Conservation (phyloP, 2,113 vertebrate species). For the Alouatta palliata region DNA sequence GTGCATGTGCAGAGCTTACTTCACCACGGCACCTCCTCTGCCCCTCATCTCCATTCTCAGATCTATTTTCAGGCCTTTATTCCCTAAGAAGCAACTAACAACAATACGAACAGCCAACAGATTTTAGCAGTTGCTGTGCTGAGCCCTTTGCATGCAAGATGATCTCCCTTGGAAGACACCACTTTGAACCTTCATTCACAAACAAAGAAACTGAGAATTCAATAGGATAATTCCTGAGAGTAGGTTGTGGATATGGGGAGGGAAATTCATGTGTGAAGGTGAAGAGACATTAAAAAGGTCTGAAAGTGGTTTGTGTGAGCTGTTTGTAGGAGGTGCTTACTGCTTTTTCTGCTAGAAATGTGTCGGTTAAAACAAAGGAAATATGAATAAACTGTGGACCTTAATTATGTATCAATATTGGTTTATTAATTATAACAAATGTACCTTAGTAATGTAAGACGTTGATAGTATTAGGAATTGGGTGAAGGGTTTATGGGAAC, state of each 20-base stretch:
- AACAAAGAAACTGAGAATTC: neutral
- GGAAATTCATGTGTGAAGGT: neutral
- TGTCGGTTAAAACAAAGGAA: neutral
- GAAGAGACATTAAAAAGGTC: neutral
- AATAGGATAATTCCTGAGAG: neutral
- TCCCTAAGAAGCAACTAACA: neutral
- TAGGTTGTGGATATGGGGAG: neutral
- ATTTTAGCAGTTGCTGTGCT: neutral
- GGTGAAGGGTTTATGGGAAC: neutral
- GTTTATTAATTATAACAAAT: neutral
- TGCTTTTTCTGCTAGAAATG: neutral
- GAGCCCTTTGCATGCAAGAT: neutral
- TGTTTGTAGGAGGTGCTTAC: neutral
- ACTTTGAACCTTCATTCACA: neutral
- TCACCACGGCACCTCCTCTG: neutral
- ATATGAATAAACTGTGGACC: neutral
- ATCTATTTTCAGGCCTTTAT: neutral
- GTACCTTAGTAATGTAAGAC: neutral
- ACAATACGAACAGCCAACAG: neutral
- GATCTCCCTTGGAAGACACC: neutral
- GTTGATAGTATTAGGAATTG: neutral
- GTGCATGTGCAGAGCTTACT: too few species aligned
- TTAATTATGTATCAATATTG: neutral
- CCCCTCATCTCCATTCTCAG: neutral
- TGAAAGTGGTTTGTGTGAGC: neutral